Percentiles rank a stretch among this genome's conserved stretches.
Conservation (phyloP, 2,888 invertebrate species). For the Eupithecia centaureata region DNA sequence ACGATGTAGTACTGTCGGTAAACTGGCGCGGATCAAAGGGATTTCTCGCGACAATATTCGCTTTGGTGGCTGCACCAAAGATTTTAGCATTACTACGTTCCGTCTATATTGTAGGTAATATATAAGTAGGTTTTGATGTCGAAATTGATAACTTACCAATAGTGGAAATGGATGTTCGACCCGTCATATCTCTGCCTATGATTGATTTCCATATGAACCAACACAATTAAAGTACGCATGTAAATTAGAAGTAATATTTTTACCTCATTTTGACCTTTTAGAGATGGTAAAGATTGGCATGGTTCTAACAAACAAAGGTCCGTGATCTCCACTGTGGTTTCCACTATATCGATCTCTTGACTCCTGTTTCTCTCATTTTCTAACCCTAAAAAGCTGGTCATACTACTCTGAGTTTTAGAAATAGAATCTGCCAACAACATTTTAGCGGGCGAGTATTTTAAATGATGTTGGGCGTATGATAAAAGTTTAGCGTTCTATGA, state of each 20-base stretch:
- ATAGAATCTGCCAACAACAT: background rate
- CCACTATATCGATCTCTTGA: background rate
- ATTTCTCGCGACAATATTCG: no score
- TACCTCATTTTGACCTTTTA: background rate
- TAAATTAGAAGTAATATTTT: background rate
- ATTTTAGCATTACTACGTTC: no score
- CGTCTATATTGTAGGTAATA: no score
- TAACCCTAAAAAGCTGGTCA: background rate
- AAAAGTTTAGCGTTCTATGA: background rate
- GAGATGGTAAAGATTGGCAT: background rate
- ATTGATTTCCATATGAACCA: no score
- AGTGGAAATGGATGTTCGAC: no score
- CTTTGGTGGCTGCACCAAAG: no score
- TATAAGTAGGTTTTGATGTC: no score
- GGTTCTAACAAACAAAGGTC: background rate
- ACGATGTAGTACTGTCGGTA: no score
- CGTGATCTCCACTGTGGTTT: background rate
- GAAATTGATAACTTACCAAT: no score
- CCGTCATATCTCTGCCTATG: no score
- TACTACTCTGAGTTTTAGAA: background rate
- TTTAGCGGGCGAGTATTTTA: background rate
- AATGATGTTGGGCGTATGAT: background rate
- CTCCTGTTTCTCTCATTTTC: background rate
- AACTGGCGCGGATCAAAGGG: no score
- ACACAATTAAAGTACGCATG: background rate